Evolutionary conservation across 2,888 invertebrate genomes (phyloP).

Genomic region (Anthoptus insignis): DNA sequence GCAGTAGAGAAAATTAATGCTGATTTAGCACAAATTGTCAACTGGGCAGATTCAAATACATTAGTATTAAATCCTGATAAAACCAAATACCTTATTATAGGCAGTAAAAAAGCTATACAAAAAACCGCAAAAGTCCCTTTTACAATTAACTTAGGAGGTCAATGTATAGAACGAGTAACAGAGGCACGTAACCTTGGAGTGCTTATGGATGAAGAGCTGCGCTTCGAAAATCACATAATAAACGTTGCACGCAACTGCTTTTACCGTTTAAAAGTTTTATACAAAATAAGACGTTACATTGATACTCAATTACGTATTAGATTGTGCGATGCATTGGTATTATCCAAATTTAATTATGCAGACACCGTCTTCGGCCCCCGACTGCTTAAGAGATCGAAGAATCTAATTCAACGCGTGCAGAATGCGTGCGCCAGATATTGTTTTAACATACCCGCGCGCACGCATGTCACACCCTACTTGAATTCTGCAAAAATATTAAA

Average conservation of each 20-base stretch:
- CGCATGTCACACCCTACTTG: too few relatives aligned
- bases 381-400: neutral
- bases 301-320: neutral
- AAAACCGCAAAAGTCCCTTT: neutral
- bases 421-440: too few relatives aligned
- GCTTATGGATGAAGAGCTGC: slow-evolving; percentile 20
- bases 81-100: neutral
- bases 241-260: slow-evolving; percentile 16
- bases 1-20: too few relatives aligned
- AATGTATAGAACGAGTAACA: slow-evolving; percentile 14
- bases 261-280: slow-evolving; percentile 8
- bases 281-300: neutral
- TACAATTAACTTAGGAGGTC: neutral
- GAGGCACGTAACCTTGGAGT: slow-evolving; percentile 37
- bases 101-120: neutral
- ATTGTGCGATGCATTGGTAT: neutral
- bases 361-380: slow-evolving; percentile 10
- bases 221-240: slow-evolving; percentile 31
- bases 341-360: slow-evolving; percentile 3
- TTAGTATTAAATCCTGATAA: neutral
- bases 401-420: too few relatives aligned
- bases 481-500: too few relatives aligned
- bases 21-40: too few relatives aligned
- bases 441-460: too few relatives aligned
- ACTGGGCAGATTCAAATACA: neutral